Evolutionary conservation across 2,888 invertebrate genomes (phyloP).

Genomic region (Cephus sareptanus): DNA sequence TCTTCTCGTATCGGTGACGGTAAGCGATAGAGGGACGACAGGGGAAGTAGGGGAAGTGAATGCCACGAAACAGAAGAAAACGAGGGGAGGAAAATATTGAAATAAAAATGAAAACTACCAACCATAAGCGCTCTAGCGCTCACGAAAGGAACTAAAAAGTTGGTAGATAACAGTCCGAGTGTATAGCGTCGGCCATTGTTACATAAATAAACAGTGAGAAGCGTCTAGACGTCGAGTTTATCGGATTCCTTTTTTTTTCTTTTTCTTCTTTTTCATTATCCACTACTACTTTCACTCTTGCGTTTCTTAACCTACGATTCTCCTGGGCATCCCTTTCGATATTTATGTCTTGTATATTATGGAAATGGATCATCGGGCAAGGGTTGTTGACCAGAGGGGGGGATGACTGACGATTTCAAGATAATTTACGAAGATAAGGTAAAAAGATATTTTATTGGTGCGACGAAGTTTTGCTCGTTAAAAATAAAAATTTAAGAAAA

Average conservation of each 20-base stretch:
- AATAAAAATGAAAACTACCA: neutral
- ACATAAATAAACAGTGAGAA: conserved; percentile 40
- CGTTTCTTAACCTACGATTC: too few species aligned
- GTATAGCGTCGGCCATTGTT: conserved; percentile 25
- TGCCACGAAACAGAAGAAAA: neutral
- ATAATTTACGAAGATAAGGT: too few species aligned
- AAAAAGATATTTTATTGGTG: too few species aligned
- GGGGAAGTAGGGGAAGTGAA: neutral
- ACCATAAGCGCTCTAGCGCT: neutral
- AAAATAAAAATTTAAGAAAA: too few species aligned
- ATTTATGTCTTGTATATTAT: too few species aligned
- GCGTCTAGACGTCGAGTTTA: conserved; percentile 45
- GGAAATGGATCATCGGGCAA: too few species aligned
- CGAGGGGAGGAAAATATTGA: neutral
- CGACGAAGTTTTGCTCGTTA: too few species aligned
- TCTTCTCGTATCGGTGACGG: neutral
- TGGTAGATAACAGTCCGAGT: neutral
- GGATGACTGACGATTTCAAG: too few species aligned
- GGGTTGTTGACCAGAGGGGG: too few species aligned
- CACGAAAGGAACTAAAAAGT: neutral
- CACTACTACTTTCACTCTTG: too few species aligned
- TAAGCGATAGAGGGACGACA: neutral
- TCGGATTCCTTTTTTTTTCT: conserved; percentile 30
- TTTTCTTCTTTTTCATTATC: too few species aligned
- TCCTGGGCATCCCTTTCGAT: too few species aligned